Percentiles rank a stretch among this genome's conserved stretches.
Evolutionary conservation across 2,113 vertebrate genomes (phyloP).

Genomic region (Odontophorus gujanensis): DNA sequence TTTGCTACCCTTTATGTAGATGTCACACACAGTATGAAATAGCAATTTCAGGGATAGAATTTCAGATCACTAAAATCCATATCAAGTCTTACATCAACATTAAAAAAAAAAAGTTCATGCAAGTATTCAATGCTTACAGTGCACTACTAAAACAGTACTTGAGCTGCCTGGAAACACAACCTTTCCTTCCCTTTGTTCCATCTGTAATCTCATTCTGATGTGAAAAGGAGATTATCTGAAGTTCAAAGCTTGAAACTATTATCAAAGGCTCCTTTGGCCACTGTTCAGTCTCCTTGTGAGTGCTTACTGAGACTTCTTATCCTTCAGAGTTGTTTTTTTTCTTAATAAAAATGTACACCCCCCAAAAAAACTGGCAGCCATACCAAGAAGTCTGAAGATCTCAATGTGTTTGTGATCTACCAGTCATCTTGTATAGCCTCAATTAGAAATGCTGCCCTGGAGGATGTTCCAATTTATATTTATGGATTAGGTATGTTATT

Average conservation of each 20-base stretch:
- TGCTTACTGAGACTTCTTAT: not conserved
- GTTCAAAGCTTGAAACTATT: not conserved
- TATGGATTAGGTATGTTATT: not conserved
- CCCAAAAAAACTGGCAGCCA: rapidly evolving
- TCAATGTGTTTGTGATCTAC: not conserved
- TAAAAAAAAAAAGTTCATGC: rapidly evolving
- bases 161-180: not conserved
- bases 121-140: not conserved
- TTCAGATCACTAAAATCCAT: not conserved
- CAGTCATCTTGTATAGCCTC: not conserved
- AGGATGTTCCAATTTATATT: not conserved
- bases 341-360: not conserved
- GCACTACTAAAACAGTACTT: not conserved
- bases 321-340: not conserved
- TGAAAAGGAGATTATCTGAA: not conserved
- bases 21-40: not conserved
- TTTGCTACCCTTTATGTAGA: not conserved
- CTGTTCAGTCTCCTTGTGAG: not conserved
- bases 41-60: not conserved
- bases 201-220: not conserved
- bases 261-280: not conserved
- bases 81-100: not conserved
- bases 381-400: not conserved
- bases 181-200: not conserved
- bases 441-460: not conserved